Evolutionary conservation across 2,797 vertebrate genomes (phyloP).

Genomic region (Huso huso): DNA sequence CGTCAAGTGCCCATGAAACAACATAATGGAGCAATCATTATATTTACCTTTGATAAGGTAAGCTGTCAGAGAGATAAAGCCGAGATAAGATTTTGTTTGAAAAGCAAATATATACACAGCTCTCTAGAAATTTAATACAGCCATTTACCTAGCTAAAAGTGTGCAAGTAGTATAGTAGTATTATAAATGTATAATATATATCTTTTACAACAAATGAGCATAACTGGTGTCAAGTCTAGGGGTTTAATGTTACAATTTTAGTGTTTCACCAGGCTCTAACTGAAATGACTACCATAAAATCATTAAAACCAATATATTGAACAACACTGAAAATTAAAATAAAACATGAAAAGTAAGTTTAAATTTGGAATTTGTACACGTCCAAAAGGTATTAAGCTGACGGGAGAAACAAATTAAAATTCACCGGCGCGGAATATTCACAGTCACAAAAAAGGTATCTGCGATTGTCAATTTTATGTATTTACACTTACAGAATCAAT

Average conservation of each 20-base stretch:
- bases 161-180: not conserved
- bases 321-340: not conserved
- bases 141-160: not conserved
- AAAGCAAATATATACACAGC: conserved; percentile 51
- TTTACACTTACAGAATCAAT: conserved; percentile 80
- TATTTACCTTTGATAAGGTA: conserved; percentile 95
- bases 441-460: conserved; percentile 41
- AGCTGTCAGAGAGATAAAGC: conserved; percentile 63
- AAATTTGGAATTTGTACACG: not conserved
- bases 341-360: conserved; percentile 18
- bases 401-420: conserved; percentile 32
- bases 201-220: not conserved
- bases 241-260: too few relatives aligned
- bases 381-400: not conserved
- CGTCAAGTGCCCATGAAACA: conserved; percentile 68
- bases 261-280: too few relatives aligned
- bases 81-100: conserved; percentile 57
- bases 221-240: too few relatives aligned
- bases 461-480: conserved; percentile 60
- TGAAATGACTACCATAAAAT: too few relatives aligned
- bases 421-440: conserved; percentile 29
- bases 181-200: not conserved
- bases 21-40: conserved; percentile 77
- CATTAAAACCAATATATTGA: too few relatives aligned
- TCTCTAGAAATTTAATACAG: not conserved